Percentiles rank a stretch among this genome's conserved stretches.
phyloP scores from a whole-genome alignment of 1,140 invertebrate species.

The Trichomalopsis sarcophagae region DNA sequence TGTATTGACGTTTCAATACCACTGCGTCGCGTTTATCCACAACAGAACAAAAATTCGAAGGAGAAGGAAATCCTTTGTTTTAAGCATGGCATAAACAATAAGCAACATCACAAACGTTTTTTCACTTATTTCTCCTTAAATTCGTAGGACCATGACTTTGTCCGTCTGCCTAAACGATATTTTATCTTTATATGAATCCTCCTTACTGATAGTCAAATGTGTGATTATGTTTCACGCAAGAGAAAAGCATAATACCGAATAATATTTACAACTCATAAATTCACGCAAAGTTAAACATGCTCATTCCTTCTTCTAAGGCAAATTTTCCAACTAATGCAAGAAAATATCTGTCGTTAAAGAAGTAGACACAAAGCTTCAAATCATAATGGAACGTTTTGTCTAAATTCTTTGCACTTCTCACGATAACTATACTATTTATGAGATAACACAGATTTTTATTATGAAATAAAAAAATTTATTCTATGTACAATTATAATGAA shows the following conservation, averaged over 20 bases:
- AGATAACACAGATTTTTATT: conserved; percentile 27
- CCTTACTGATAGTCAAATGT: conserved; percentile 2
- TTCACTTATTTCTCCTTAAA: not conserved
- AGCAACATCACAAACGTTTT: conserved; percentile 27
- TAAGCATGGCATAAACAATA: conserved; percentile 30
- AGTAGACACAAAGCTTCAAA: not conserved
- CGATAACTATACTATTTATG: conserved; percentile 33
- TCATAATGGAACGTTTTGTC: conserved; percentile 25
- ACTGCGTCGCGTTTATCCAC: not conserved
- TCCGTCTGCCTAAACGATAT: not conserved
- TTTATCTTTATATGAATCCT: conserved; percentile 6
- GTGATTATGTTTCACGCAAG: not conserved
- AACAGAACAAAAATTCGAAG: conserved; percentile 20
- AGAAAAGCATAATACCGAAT: conserved; percentile 17
- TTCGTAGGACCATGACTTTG: not conserved
- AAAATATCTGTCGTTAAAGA: not conserved
- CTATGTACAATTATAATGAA: conserved; percentile 32
- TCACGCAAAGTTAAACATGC: not conserved
- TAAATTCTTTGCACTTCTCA: conserved; percentile 35
- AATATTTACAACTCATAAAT: conserved; percentile 39
- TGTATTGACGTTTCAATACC: not conserved
- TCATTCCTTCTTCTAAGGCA: not conserved
- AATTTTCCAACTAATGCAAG: not conserved
- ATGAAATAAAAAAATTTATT: conserved; percentile 32
- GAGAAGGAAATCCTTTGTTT: conserved; percentile 47